Percentiles rank a stretch among this genome's conserved stretches.
phyloP scores from a whole-genome alignment of 2,113 vertebrate species.

The Nesoenas mayeri region DNA sequence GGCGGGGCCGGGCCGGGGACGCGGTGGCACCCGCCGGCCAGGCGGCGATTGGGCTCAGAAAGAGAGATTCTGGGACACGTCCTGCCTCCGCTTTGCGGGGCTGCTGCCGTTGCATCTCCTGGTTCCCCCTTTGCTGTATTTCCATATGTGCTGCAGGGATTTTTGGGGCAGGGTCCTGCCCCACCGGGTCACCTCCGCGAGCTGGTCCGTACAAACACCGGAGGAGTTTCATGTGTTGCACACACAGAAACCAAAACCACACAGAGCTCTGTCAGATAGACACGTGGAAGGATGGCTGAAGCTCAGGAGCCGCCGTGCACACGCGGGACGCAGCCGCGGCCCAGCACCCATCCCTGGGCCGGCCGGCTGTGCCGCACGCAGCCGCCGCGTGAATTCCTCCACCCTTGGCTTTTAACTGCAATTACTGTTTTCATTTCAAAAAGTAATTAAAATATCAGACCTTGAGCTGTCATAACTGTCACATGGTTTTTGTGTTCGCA shows the following conservation, averaged over 20 bases:
- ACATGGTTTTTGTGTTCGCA: background rate
- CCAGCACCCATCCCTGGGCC: background rate
- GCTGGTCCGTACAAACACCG: fast-evolving
- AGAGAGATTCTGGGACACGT: background rate
- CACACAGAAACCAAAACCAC: fast-evolving
- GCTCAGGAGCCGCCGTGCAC: fast-evolving
- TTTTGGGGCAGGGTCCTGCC: background rate
- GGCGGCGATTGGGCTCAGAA: background rate
- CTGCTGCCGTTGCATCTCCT: background rate
- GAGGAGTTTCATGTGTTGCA: background rate
- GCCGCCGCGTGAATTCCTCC: background rate
- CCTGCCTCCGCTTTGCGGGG: fast-evolving
- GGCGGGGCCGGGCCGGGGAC: background rate
- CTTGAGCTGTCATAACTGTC: conserved; percentile 48
- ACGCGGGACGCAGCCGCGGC: fast-evolving
- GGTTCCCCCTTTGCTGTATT: background rate
- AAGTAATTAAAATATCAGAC: conserved; percentile 64
- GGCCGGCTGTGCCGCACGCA: background rate
- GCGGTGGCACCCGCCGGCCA: background rate
- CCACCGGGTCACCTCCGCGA: fast-evolving
- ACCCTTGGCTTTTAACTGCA: conserved; percentile 16
- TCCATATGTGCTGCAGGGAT: fast-evolving
- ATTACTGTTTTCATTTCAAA: conserved; percentile 50
- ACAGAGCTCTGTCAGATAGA: background rate
- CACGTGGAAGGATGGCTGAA: background rate